Evolutionary conservation across 2,113 vertebrate genomes (phyloP).

Genomic region (Dromas ardeola): DNA sequence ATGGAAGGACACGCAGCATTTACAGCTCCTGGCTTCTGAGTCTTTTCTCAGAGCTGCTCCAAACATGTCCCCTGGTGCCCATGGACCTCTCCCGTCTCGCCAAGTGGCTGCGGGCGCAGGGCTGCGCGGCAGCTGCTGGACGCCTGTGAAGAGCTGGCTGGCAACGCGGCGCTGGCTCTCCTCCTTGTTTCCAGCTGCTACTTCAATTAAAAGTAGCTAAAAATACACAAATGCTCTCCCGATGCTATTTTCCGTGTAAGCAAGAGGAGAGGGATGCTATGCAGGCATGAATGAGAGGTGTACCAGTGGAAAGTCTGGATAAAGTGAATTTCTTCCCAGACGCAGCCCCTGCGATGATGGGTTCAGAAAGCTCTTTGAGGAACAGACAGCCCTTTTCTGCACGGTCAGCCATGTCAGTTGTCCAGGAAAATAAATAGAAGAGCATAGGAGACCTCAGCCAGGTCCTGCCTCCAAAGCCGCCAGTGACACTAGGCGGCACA

Average conservation of each 20-base stretch:
- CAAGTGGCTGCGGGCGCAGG: rapidly evolving
- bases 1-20: neutral
- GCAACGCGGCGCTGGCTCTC: neutral
- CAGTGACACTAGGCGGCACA: neutral
- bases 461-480: neutral
- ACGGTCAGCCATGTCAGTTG: neutral
- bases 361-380: neutral
- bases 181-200: conserved; percentile 26
- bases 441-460: neutral
- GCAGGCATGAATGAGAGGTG: neutral
- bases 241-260: neutral
- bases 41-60: neutral
- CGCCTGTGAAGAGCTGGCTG: neutral
- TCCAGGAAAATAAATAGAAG: neutral
- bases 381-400: neutral
- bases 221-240: conserved; percentile 18
- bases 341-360: neutral
- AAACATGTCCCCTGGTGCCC: neutral
- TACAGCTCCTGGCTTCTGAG: neutral
- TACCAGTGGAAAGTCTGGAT: neutral
- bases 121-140: neutral
- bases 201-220: conserved; percentile 35
- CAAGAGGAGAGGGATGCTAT: neutral
- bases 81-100: neutral
- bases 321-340: neutral